Evolutionary conservation across 1,140 invertebrate genomes (phyloP), one percentile per base, ranked within the genome.

Genomic region (Pectinophora gossypiella): DNA sequence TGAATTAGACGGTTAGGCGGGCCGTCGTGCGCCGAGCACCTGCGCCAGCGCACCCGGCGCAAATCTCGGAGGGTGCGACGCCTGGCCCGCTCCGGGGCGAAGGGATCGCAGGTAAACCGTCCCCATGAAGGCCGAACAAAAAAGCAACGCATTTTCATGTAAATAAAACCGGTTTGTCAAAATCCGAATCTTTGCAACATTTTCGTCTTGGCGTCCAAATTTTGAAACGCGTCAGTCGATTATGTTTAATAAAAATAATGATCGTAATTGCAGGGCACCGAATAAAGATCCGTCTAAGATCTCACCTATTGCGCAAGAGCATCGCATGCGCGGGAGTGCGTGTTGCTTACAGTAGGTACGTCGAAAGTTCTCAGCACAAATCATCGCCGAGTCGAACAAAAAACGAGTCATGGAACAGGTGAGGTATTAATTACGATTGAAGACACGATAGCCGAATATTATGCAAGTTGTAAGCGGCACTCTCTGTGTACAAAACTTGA

Each of bases 31-130:
- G 73, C 64, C 56, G 65, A 47, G 64, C 76, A 79, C 78, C 78
- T 79, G 76, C 76, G 68, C 68, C 5, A 7, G 61, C 55, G 61
- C 72, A 76, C 67, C 76, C 75, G 74, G 72, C 61, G 67, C 72
- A 61, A 74, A 74, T 74, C 71, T 68, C 71, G 59, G 67, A 72
- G 74, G 76, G 76, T 76, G 73, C 77, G 60, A 45, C 44, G 48
- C 35, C 50, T 19, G 5, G 23, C 54, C 56, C 53, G 36, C 18
- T 19, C 16, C 52, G 51, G 56, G 58, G 51, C 36, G 19, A 54
- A 52, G 59, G 59, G 59, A 56, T 40, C 56, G 68, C 77, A 81
- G 77, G 77, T 81, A 80, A 80, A 73, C 71, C 65, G 53, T 64
- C 61, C 54, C 50, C 48, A 19, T 32, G 9, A 12, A 9, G n/a